A percentile compares a stretch with the other conserved stretches of the same genome.
Conservation (phyloP, 2,113 vertebrate species). For the Thymallus thymallus region DNA sequence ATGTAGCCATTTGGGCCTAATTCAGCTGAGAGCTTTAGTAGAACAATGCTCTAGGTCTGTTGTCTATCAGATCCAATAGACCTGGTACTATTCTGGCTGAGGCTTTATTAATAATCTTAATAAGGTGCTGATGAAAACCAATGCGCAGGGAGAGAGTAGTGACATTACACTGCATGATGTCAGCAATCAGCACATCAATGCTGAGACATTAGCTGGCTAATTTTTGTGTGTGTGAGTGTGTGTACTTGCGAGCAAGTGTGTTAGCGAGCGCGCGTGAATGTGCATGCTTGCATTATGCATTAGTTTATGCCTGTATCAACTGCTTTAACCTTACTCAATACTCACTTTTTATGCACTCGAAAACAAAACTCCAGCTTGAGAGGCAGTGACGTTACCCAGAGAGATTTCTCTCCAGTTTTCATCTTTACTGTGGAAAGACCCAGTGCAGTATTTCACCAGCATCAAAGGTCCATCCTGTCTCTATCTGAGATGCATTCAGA, state of each 20-base stretch:
- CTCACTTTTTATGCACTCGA: slow-evolving; percentile 37
- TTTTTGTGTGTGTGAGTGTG: neutral
- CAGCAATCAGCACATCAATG: slow-evolving; percentile 35
- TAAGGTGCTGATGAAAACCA: slow-evolving; percentile 64
- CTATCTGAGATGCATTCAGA: slow-evolving; percentile 39
- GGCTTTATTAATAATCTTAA: slow-evolving; percentile 63
- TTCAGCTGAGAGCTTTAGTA: slow-evolving; percentile 38
- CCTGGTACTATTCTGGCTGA: slow-evolving; percentile 32
- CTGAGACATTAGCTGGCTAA: neutral
- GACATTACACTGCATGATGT: slow-evolving; percentile 51
- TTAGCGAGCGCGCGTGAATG: neutral
- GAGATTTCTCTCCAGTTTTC: slow-evolving; percentile 45
- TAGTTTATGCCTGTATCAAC: neutral
- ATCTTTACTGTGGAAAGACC: slow-evolving; percentile 49
- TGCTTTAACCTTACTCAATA: neutral
- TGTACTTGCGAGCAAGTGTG: neutral
- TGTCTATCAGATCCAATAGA: slow-evolving; percentile 27
- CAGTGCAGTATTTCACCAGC: slow-evolving; percentile 43
- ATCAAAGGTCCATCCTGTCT: slow-evolving; percentile 48
- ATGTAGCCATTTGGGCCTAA: slow-evolving; percentile 21
- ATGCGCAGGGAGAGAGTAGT: slow-evolving; percentile 34
- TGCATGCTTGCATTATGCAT: neutral
- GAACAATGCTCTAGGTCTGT: slow-evolving; percentile 63
- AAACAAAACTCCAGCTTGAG: slow-evolving; percentile 41
- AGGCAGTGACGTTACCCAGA: slow-evolving; percentile 42